A percentile compares a stretch with the other conserved stretches of the same genome.
Conservation (phyloP, 2,113 vertebrate genomes). For the Ginglymostoma cirratum region DNA sequence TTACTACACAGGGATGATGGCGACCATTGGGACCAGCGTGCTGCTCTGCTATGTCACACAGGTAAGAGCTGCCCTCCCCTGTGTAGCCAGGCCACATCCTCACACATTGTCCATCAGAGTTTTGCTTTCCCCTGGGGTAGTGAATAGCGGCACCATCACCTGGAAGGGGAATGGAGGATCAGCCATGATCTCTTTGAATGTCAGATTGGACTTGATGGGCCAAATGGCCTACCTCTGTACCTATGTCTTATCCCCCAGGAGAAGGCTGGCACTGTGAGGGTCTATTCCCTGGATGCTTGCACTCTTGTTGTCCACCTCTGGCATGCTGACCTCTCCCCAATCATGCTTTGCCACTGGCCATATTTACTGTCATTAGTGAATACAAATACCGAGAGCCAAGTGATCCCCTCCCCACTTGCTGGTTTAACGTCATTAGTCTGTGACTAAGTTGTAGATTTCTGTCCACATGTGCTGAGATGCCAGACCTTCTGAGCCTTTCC, state of each 20-base stretch:
- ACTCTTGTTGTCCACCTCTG: too few relatives aligned
- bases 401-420: too few relatives aligned
- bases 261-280: neutral
- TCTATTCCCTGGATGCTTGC: neutral
- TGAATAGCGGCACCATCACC: too few relatives aligned
- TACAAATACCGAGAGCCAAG: too few relatives aligned
- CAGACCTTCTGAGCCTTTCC: too few relatives aligned
- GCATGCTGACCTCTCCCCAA: neutral
- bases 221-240: too few relatives aligned
- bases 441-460: neutral
- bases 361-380: too few relatives aligned
- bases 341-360: too few relatives aligned
- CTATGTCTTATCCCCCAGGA: neutral
- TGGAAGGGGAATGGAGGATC: too few relatives aligned
- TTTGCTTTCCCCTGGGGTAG: neutral
- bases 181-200: too few relatives aligned
- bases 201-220: too few relatives aligned
- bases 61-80: slow-evolving; percentile 46
- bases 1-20: slow-evolving; percentile 68
- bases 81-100: neutral
- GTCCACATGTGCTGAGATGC: too few relatives aligned
- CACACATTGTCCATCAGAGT: neutral
- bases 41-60: slow-evolving; percentile 61
- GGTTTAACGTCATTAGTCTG: neutral
- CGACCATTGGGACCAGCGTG: slow-evolving; percentile 60